Percentiles rank a stretch among this genome's conserved stretches.
These are phyloP conservation scores for Scomber colias DNA, from an alignment of 2,113 vertebrate genomes.

Conservation along the genomic window DNA sequence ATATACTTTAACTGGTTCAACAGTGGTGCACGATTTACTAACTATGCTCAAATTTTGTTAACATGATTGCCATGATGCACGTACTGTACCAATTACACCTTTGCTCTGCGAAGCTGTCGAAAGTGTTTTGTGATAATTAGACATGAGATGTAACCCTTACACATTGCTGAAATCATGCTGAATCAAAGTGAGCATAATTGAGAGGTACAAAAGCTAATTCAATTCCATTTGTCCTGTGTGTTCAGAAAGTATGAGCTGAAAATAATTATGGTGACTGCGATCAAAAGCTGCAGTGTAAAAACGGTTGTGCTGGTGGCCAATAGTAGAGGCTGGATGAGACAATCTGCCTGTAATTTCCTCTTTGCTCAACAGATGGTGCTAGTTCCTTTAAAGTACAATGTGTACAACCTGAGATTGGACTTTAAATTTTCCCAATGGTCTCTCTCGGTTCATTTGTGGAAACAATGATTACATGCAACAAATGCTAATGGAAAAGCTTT, in stretches of 20 bases:
- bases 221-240: background rate
- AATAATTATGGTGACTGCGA: background rate
- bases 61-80: slow-evolving; percentile 24
- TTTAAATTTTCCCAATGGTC: background rate
- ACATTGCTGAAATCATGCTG: slow-evolving; percentile 1
- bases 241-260: background rate
- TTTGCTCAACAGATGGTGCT: slow-evolving; percentile 70
- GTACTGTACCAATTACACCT: slow-evolving; percentile 35
- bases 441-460: too few species aligned
- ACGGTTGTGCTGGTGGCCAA: background rate
- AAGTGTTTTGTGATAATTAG: slow-evolving; percentile 8
- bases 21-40: slow-evolving; percentile 21
- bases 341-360: slow-evolving; percentile 45
- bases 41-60: slow-evolving; percentile 5
- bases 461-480: slow-evolving; percentile 1
- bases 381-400: slow-evolving; percentile 22
- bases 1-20: background rate
- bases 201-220: background rate
- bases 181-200: background rate
- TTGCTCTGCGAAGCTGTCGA: background rate
- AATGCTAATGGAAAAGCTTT: background rate
- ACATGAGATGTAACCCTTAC: background rate
- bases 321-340: slow-evolving; percentile 28
- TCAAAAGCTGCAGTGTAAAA: background rate
- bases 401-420: background rate